Evolutionary conservation across 2,113 vertebrate genomes (phyloP).

Genomic region (Burhinus oedicnemus): DNA sequence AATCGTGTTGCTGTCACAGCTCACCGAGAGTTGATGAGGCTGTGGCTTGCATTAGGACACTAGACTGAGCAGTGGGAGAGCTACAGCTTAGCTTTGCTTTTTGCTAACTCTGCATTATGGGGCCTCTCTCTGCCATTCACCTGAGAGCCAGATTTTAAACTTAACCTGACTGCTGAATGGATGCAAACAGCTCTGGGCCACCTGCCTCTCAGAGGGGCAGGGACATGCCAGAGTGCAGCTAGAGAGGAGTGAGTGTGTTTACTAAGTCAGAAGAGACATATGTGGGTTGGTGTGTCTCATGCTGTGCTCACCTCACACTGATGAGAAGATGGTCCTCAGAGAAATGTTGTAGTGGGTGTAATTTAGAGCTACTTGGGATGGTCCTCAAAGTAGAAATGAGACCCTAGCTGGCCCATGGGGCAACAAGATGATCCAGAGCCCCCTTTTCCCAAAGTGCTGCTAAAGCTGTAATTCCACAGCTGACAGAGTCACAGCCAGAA

Average conservation of each 20-base stretch:
- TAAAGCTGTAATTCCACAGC: not conserved
- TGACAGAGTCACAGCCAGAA: not conserved
- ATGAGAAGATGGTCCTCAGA: not conserved
- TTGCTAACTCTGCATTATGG: not conserved
- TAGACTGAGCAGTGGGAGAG: not conserved
- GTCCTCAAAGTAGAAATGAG: not conserved
- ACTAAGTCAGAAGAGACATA: not conserved
- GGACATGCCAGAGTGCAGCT: not conserved
- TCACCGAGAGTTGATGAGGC: rapidly evolving
- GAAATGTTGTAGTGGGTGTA: not conserved
- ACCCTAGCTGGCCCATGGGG: not conserved
- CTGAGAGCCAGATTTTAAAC: not conserved
- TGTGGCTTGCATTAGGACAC: not conserved
- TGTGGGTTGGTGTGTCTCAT: not conserved
- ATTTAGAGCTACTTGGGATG: not conserved
- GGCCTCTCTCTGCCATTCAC: not conserved
- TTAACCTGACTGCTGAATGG: not conserved
- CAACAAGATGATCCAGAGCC: not conserved
- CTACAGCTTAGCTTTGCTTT: not conserved
- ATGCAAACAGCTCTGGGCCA: not conserved
- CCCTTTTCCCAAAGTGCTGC: not conserved
- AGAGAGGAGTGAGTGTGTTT: not conserved
- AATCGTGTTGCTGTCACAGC: not conserved
- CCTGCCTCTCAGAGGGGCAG: not conserved
- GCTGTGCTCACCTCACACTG: not conserved